phyloP scores from a whole-genome alignment of 2,888 invertebrate genomes.

The Diplazon laetatorius region DNA sequence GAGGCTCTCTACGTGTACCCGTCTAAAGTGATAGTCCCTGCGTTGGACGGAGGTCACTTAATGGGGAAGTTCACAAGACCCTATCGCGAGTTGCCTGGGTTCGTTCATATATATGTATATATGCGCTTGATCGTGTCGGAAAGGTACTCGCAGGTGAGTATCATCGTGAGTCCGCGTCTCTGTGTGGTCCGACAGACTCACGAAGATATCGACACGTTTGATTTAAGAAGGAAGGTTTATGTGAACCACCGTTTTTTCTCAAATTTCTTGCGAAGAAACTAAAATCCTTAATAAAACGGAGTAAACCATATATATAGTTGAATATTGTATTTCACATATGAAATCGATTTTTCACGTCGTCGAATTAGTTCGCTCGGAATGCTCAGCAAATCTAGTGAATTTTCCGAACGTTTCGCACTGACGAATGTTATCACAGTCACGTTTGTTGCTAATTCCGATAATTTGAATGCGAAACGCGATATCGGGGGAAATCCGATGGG shows the following conservation, averaged over 20 bases:
- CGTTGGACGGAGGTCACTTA: slow-evolving; percentile 69
- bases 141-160: background rate
- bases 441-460: slow-evolving; percentile 43
- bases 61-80: slow-evolving; percentile 62
- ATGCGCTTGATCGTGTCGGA: background rate
- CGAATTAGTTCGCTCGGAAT: background rate
- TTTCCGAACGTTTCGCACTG: background rate
- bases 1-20: slow-evolving; percentile 63
- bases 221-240: too few species aligned
- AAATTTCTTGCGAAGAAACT: too few species aligned
- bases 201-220: too few species aligned
- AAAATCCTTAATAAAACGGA: too few species aligned
- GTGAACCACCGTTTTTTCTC: too few species aligned
- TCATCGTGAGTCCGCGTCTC: too few species aligned
- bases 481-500: slow-evolving; percentile 3
- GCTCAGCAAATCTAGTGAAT: background rate
- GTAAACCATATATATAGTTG: too few species aligned
- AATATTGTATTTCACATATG: background rate
- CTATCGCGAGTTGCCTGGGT: slow-evolving; percentile 21
- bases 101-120: slow-evolving; percentile 21
- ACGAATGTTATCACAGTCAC: slow-evolving; percentile 12
- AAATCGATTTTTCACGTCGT: background rate
- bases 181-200: too few species aligned
- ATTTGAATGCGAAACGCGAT: slow-evolving; percentile 52
- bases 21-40: slow-evolving; percentile 70